Evolutionary conservation across 1,140 invertebrate species (phyloP).

Genomic region (Bombus ignitus): DNA sequence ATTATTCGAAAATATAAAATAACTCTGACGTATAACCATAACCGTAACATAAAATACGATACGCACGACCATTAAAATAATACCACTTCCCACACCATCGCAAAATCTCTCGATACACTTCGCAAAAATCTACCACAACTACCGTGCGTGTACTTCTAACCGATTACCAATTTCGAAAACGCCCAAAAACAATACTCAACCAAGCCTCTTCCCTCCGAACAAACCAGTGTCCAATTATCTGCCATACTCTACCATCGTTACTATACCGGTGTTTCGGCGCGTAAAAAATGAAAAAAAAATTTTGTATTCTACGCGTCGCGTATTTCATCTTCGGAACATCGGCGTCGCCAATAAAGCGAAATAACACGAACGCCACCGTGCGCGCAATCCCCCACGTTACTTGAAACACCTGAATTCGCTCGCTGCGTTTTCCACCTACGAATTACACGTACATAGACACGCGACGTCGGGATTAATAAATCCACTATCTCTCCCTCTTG

Average conservation of each 20-base stretch:
- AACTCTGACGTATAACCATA: no score
- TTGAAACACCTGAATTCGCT: conserved; percentile 37
- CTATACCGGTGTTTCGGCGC: background rate
- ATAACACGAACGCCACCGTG: background rate
- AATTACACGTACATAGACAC: background rate
- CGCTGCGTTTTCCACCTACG: background rate
- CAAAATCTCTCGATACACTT: background rate
- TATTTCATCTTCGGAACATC: conserved; percentile 23
- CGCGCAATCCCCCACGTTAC: conserved; percentile 17
- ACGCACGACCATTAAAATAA: background rate
- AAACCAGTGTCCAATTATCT: conserved; percentile 11
- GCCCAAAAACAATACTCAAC: background rate
- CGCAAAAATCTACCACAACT: background rate
- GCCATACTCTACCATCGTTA: background rate
- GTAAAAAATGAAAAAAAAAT: background rate
- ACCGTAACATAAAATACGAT: no score
- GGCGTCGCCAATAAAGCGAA: conserved; percentile 33
- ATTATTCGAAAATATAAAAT: no score
- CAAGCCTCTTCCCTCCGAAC: background rate
- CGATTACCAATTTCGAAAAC: background rate
- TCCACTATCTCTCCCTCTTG: conserved; percentile 12
- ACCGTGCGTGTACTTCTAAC: background rate
- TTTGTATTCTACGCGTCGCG: conserved; percentile 2
- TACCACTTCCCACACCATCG: background rate
- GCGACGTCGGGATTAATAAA: conserved; percentile 47